Base-by-base conservation (phyloP, 2,113 vertebrate species). In the Pseudorectes ferrugineus region DNA sequence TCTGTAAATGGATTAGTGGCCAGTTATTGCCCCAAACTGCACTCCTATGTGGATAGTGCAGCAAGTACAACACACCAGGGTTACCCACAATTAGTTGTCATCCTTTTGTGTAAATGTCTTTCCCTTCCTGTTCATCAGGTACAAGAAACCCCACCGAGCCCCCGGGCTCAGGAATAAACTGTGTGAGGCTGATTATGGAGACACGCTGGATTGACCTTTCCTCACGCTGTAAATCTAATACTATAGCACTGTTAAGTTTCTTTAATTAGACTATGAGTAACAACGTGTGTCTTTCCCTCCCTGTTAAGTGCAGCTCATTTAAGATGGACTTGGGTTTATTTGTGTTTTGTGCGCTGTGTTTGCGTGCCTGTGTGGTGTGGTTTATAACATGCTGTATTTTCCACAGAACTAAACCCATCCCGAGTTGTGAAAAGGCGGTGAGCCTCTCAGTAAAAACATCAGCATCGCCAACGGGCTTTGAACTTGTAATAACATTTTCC, bases 251-350 rank as follows among this genome's bases (percentile, higher is more conserved):
- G 35, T 62, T 79, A 61, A 35, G 29, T 86, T 85, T 36, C 88
- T 83, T 95, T 89, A 90, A 91, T 92, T 94, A 88, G 85, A 51
- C 28, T 16, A 31, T 77, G 79, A 88, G 54, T 77, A 92, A 83
- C 55, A 46, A 71, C 2, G 0, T 26, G 5, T 19, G n/a, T 71
- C 59, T 83, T 49, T 58, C 45, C 33, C 26, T 57, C 31, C 1
- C 0, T 61, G 70, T 54, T 45, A 40, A 51, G 61, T 63, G 21
- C 70, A 25, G 33, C 43, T 84, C 38, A 24, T 74, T 92, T 76
- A 26, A 76, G 55, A 66, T 28, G 45, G 65, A 20, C 52, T 54
- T 36, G 57, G 15, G 5, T 82, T 85, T 43, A 12, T 66, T 63
- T 54, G 29, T 33, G 43, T 58, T 82, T 81, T 26, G 31, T 31